Conservation (phyloP, 2,797 vertebrate species). For the Microhierax caerulescens region DNA sequence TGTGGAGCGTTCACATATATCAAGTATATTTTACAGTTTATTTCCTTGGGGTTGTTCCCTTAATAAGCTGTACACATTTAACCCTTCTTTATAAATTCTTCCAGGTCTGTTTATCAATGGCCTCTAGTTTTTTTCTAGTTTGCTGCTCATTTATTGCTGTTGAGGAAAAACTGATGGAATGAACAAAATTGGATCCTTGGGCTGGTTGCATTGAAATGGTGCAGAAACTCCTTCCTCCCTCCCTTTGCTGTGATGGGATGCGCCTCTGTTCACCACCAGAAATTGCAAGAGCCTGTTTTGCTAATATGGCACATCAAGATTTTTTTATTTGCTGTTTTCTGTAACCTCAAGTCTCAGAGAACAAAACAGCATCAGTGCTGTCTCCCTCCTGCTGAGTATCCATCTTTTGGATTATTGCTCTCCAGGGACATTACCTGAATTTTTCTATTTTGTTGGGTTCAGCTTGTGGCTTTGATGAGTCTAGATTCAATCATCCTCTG, state of each 20-base stretch:
- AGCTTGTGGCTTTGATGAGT: background rate
- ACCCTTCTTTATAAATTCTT: background rate
- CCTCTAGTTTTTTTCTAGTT: background rate
- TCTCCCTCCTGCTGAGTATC: background rate
- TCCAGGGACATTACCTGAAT: background rate
- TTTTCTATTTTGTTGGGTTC: background rate
- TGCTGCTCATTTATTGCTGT: background rate
- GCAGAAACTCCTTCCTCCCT: background rate
- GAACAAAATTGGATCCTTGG: background rate
- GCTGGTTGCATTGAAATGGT: background rate
- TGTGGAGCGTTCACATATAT: background rate
- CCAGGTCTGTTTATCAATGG: fast-evolving
- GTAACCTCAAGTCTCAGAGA: background rate
- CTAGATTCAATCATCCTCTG: background rate
- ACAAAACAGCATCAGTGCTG: background rate
- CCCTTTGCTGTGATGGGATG: background rate
- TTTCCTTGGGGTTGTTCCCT: background rate
- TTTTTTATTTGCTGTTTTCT: constrained; percentile 20
- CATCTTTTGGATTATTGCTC: constrained; percentile 1
- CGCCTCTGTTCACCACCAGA: background rate
- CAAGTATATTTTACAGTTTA: background rate
- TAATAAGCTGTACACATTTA: background rate
- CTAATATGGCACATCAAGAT: background rate
- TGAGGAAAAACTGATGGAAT: background rate
- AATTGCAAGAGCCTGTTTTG: background rate